phyloP scores from a whole-genome alignment of 1,140 invertebrate genomes.

The Drosophila kanapiae region DNA sequence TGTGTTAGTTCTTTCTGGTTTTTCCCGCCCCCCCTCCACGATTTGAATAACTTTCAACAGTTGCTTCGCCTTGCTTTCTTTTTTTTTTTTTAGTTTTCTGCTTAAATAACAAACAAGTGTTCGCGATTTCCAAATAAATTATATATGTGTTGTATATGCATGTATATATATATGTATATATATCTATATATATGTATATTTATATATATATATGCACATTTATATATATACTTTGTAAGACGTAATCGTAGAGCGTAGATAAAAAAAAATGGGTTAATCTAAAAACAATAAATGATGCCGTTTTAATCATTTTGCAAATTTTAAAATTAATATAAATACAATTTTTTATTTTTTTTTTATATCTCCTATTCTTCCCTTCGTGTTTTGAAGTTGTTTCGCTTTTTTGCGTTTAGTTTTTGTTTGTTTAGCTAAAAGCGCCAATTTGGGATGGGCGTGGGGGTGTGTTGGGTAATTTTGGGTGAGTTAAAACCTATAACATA shows the following conservation, averaged over 20 bases:
- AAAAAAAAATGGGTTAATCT: slow-evolving; percentile 53
- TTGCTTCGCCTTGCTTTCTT: neutral
- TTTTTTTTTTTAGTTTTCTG: slow-evolving; percentile 2
- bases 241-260: slow-evolving; percentile 52
- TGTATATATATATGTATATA: slow-evolving; percentile 42
- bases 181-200: slow-evolving; percentile 30
- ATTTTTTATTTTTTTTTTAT: slow-evolving; percentile 37
- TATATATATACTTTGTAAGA: slow-evolving; percentile 33
- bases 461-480: too few relatives aligned
- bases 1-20: slow-evolving; percentile 40
- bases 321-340: slow-evolving; percentile 48
- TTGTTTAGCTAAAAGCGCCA: neutral
- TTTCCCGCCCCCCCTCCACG: neutral
- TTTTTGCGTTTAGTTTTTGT: neutral
- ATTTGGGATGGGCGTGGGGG: slow-evolving; percentile 8
- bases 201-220: slow-evolving; percentile 35
- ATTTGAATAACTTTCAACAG: slow-evolving; percentile 8
- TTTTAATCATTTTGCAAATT: slow-evolving; percentile 47
- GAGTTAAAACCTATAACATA: neutral
- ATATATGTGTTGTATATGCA: slow-evolving; percentile 41
- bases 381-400: neutral
- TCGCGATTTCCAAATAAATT: slow-evolving; percentile 46
- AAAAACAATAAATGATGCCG: slow-evolving; percentile 54
- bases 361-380: neutral
- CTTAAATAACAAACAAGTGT: slow-evolving; percentile 68